phyloP scores from a whole-genome alignment of 2,888 invertebrate genomes.

The Drosophila putrida region DNA sequence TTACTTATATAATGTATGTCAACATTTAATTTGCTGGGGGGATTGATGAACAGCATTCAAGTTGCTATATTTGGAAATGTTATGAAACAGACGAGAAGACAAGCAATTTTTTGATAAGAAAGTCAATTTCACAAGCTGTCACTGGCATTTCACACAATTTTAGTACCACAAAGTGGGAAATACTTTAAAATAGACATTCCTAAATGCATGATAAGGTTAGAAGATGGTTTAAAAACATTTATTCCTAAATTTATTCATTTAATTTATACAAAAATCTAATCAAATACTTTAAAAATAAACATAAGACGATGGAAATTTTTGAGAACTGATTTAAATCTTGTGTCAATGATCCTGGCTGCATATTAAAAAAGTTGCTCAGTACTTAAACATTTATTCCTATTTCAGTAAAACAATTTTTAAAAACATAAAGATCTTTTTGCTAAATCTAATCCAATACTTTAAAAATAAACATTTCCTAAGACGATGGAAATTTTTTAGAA shows the following conservation, averaged over 20 bases:
- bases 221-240: neutral
- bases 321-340: too few relatives aligned
- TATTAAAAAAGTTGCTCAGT: too few relatives aligned
- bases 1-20: slow-evolving; percentile 37
- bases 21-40: slow-evolving; percentile 8
- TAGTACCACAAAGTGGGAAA: neutral
- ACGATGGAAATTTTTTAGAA: too few relatives aligned
- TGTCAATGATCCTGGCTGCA: too few relatives aligned
- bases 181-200: neutral
- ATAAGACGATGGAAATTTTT: too few relatives aligned
- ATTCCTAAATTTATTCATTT: neutral
- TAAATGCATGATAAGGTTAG: neutral
- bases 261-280: too few relatives aligned
- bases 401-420: too few relatives aligned
- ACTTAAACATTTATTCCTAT: too few relatives aligned
- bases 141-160: neutral
- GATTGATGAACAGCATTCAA: slow-evolving; percentile 20
- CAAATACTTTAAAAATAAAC: too few relatives aligned
- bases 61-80: slow-evolving; percentile 1
- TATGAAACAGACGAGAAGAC: neutral
- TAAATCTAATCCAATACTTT: too few relatives aligned
- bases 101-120: slow-evolving; percentile 38
- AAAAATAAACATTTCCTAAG: too few relatives aligned
- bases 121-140: slow-evolving; percentile 11
- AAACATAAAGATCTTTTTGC: too few relatives aligned